Conservation (phyloP, 2,797 vertebrate species). For the Thunnus albacares region DNA sequence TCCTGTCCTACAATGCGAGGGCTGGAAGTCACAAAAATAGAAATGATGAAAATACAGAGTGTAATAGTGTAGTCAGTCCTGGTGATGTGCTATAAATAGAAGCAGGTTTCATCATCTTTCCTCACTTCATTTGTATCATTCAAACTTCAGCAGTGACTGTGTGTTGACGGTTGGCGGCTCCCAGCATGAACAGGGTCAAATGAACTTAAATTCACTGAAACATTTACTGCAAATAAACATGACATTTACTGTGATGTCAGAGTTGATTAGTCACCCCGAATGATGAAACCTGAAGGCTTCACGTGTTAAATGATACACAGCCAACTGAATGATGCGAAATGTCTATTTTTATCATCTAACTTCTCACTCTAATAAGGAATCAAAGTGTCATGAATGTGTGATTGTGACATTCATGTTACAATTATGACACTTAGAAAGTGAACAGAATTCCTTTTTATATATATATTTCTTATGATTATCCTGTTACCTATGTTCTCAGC, state of each 20-base stretch:
- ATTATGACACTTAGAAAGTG: background rate
- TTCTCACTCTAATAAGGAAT: no score
- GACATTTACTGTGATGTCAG: background rate
- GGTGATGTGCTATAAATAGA: slow-evolving; percentile 33
- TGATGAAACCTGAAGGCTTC: slow-evolving; percentile 5
- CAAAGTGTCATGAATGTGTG: background rate
- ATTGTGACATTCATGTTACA: background rate
- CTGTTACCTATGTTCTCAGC: background rate
- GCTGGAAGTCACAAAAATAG: slow-evolving; percentile 26
- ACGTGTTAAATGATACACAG: background rate
- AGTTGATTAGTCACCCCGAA: background rate
- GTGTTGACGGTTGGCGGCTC: background rate
- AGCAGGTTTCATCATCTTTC: background rate
- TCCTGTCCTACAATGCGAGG: background rate
- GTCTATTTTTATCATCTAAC: background rate
- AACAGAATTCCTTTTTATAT: background rate
- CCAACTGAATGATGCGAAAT: background rate
- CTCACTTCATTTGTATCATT: slow-evolving; percentile 14
- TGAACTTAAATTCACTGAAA: background rate
- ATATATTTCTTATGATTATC: no score
- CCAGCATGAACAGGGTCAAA: background rate
- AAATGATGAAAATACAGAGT: background rate
- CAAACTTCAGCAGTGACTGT: background rate
- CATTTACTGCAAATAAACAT: background rate
- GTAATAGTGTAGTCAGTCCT: background rate